Evolutionary conservation across 1,140 invertebrate species (phyloP), one percentile per base, ranked within the genome.

Genomic region (Orius insidiosus): DNA sequence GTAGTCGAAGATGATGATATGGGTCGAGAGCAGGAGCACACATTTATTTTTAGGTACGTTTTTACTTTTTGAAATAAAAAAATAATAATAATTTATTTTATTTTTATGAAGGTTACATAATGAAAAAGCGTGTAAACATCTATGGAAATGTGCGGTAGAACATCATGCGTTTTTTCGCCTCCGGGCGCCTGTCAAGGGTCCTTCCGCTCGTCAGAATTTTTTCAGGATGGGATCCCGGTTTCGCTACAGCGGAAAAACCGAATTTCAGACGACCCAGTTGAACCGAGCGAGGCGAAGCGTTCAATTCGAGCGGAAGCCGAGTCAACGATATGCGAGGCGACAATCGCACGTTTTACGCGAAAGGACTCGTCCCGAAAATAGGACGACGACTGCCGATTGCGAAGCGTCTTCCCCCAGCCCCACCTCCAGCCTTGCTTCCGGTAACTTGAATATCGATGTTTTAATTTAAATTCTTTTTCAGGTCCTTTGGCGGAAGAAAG

Each of bases 141-240:
- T 99, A 49, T 98, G 96, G 95, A 98, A 98, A 65, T 98, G 94
- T 70, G 94, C 94, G 14, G 87, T 98, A 1, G 95, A 99, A 62
- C 90, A 98, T 68, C 94, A 98, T 64, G 86, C 92, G 0, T 99
- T 99, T 70, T 99, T 98, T 72, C 75, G 94, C 53, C 66, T 98
- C 10, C 75, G 85, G 51, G 87, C 85, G 18, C 84, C 89, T 0
- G 80, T 87, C 0, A 92, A 93, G 63, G 84, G 85, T 2, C 83
- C 82, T 0, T 85, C 78, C 14, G 80, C 82, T 0, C 69, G 87
- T 19, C 90, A 96, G 60, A 96, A 94, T 63, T 95, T 97, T 64
- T 94, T 96, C 65, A 71, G 92, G 47, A 93, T 96, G 85, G 92
- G 90, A 19, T 96, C 92, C 0, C 70, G 90, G 36, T 96, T 97